phyloP scores from a whole-genome alignment of 2,888 invertebrate genomes.

The Adela reaumurella region DNA sequence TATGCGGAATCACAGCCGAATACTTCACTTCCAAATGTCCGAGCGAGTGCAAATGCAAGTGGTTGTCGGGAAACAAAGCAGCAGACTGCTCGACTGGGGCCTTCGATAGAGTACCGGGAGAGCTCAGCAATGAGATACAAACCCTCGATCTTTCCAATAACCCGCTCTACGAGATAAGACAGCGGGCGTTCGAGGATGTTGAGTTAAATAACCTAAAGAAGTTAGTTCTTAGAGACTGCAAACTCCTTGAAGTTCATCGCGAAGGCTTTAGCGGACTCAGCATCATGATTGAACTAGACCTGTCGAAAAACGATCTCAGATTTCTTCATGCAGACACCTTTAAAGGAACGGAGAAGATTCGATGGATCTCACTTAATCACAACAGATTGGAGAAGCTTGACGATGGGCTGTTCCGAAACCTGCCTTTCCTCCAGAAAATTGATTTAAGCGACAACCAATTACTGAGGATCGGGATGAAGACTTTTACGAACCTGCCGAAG shows the following conservation, averaged over 20 bases:
- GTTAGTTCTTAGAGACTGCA: slow-evolving; percentile 70
- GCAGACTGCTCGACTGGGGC: slow-evolving; percentile 72
- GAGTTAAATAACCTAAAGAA: slow-evolving; percentile 78
- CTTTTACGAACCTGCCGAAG: slow-evolving; percentile 67
- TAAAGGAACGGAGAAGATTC: slow-evolving; percentile 63
- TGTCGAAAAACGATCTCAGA: slow-evolving; percentile 70
- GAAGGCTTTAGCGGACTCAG: slow-evolving; percentile 72
- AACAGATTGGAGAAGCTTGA: slow-evolving; percentile 72
- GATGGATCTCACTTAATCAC: slow-evolving; percentile 69
- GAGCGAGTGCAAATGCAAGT: slow-evolving; percentile 73
- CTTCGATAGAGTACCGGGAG: slow-evolving; percentile 67
- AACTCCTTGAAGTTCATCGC: slow-evolving; percentile 66
- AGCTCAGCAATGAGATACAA: slow-evolving; percentile 68
- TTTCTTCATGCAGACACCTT: slow-evolving; percentile 68
- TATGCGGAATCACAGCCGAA: slow-evolving; percentile 25
- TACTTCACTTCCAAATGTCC: slow-evolving; percentile 62
- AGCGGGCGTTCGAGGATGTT: slow-evolving; percentile 65
- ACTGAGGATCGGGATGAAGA: slow-evolving; percentile 62
- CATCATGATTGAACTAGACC: slow-evolving; percentile 78
- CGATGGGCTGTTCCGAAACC: slow-evolving; percentile 71
- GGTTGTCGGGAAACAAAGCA: slow-evolving; percentile 80
- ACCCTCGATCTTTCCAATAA: slow-evolving; percentile 72
- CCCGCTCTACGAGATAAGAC: slow-evolving; percentile 60
- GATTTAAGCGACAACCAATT: slow-evolving; percentile 75
- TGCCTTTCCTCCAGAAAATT: slow-evolving; percentile 71